Evolutionary conservation across 2,888 invertebrate genomes (phyloP).

Genomic region (Stenolophus ochropezus): DNA sequence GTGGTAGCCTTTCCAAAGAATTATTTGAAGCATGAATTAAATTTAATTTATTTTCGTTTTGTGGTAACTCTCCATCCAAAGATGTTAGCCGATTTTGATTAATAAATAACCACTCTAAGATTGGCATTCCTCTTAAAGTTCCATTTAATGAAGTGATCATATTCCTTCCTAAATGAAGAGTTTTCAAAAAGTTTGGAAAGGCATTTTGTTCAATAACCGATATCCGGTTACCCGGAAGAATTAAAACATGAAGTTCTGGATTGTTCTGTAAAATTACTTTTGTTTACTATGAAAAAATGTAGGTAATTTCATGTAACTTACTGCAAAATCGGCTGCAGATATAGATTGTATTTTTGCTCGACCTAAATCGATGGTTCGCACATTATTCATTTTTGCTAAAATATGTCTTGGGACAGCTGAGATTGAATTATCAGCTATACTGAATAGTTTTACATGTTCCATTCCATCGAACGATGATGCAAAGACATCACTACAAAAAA

Average conservation of each 20-base stretch:
- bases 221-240: constrained; percentile 86
- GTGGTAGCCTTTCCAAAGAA: constrained; percentile 81
- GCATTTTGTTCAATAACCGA: constrained; percentile 83
- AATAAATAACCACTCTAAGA: constrained; percentile 86
- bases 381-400: constrained; percentile 83
- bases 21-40: constrained; percentile 86
- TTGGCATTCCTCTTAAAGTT: constrained; percentile 83
- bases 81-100: constrained; percentile 85
- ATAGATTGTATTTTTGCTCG: constrained; percentile 86
- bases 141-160: constrained; percentile 83
- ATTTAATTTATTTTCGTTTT: constrained; percentile 79
- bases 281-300: neutral
- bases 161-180: constrained; percentile 85
- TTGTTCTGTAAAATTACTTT: constrained; percentile 73
- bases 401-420: constrained; percentile 85
- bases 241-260: constrained; percentile 80
- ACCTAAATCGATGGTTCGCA: constrained; percentile 88
- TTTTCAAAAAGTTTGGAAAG: constrained; percentile 81
- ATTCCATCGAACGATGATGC: constrained; percentile 85
- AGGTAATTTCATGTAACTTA: constrained; percentile 70
- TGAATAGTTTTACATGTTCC: constrained; percentile 83
- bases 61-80: constrained; percentile 85
- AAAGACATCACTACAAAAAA: constrained; percentile 80
- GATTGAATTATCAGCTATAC: constrained; percentile 87
- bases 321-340: constrained; percentile 84